phyloP scores from a whole-genome alignment of 1,140 invertebrate species.

The Drosophila ironensis region DNA sequence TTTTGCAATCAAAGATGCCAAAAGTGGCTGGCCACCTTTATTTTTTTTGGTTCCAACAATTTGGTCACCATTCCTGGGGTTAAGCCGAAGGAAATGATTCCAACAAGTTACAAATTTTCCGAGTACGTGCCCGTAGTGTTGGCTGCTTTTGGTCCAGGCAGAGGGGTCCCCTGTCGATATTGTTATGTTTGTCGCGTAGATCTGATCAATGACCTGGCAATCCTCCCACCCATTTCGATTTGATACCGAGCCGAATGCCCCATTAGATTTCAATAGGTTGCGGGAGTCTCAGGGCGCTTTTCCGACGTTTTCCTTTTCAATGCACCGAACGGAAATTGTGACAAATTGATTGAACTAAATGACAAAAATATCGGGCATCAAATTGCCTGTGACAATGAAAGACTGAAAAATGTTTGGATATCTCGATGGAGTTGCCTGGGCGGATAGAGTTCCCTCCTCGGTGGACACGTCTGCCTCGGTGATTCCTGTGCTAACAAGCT shows the following conservation, averaged over 20 bases:
- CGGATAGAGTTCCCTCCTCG: too few species aligned
- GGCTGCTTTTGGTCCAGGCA: too few species aligned
- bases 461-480: conserved; percentile 2
- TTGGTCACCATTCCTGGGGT: conserved; percentile 1
- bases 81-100: conserved; percentile 43
- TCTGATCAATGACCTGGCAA: conserved; percentile 73
- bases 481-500: conserved; percentile 49
- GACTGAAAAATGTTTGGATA: conserved; percentile 2
- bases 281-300: background rate
- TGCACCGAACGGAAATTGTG: conserved; percentile 65
- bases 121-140: conserved; percentile 54
- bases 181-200: conserved; percentile 78
- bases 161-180: conserved; percentile 36
- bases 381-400: conserved; percentile 69
- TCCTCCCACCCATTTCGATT: background rate
- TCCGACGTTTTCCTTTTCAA: conserved; percentile 29
- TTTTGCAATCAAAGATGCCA: too few species aligned
- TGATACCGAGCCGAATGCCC: conserved; percentile 49
- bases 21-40: too few species aligned
- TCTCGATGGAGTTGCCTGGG: too few species aligned
- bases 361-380: conserved; percentile 72
- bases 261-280: conserved; percentile 70
- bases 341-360: conserved; percentile 79
- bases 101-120: conserved; percentile 75
- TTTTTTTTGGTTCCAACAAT: background rate